These are phyloP conservation scores for Drosophila sucinea DNA, from an alignment of 1,140 invertebrate genomes.

Conservation along the genomic window DNA sequence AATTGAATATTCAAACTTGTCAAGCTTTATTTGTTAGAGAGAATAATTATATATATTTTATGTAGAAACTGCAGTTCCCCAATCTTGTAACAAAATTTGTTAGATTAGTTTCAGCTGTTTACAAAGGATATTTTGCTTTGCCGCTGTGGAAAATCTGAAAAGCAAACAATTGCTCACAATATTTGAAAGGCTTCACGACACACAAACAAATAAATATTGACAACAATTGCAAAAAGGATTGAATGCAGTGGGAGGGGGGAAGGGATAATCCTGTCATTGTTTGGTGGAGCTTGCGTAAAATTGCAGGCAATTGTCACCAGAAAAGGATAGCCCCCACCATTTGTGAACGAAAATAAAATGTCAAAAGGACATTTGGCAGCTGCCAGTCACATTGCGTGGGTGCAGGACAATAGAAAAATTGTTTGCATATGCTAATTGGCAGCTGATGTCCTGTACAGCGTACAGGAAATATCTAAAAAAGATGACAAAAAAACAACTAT, in stretches of 20 bases:
- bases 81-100: too few relatives aligned
- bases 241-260: not conserved
- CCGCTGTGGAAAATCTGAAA: not conserved
- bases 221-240: constrained; percentile 19
- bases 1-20: too few relatives aligned
- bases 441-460: constrained; percentile 18
- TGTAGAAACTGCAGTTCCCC: too few relatives aligned
- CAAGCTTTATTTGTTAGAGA: too few relatives aligned
- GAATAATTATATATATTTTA: too few relatives aligned
- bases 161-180: not conserved
- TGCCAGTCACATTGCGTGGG: constrained; percentile 17
- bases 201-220: constrained; percentile 15
- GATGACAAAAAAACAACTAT: constrained; percentile 12
- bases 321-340: not conserved
- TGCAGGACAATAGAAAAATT: constrained; percentile 26
- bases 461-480: constrained; percentile 26
- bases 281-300: constrained; percentile 9
- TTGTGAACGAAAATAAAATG: not conserved
- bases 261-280: constrained; percentile 11
- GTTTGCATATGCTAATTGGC: constrained; percentile 21
- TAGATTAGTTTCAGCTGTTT: not conserved
- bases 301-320: constrained; percentile 11
- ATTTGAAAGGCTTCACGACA: constrained; percentile 1
- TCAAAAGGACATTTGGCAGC: constrained; percentile 12
- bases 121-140: not conserved